A percentile compares a stretch with the other conserved stretches of the same genome.
Conservation (phyloP, 2,888 invertebrate species). For the Steinernema carpocapsae region DNA sequence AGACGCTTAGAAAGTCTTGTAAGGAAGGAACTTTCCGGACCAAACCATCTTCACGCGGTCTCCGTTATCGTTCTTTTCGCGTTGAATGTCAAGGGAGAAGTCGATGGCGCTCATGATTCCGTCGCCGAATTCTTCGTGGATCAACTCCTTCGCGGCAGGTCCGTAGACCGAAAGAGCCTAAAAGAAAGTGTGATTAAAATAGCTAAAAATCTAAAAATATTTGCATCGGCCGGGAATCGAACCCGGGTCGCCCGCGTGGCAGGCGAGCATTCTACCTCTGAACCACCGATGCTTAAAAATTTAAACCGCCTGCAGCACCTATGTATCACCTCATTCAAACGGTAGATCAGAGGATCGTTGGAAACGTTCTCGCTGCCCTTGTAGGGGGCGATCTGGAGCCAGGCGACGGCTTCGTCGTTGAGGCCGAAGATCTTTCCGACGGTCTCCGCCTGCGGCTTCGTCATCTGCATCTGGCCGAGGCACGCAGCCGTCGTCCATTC, state of each 20-base stretch:
- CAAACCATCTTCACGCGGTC: constrained; percentile 48
- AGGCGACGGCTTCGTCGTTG: constrained; percentile 38
- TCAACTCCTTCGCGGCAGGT: constrained; percentile 51
- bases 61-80: constrained; percentile 44
- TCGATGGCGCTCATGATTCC: constrained; percentile 60
- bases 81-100: constrained; percentile 47
- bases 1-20: constrained; percentile 44
- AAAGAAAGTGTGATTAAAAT: neutral
- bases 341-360: constrained; percentile 46
- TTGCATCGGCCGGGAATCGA: constrained; percentile 67
- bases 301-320: neutral
- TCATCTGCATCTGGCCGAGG: constrained; percentile 45
- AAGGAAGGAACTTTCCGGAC: constrained; percentile 52
- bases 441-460: constrained; percentile 39
- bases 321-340: constrained; percentile 47
- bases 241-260: constrained; percentile 68
- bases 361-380: constrained; percentile 39
- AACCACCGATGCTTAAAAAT: constrained; percentile 60
- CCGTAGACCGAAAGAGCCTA: constrained; percentile 55
- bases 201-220: neutral
- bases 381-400: constrained; percentile 45
- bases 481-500: constrained; percentile 49
- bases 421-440: constrained; percentile 35
- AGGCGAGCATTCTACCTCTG: constrained; percentile 68
- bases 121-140: constrained; percentile 60